Evolutionary conservation across 2,113 vertebrate species (phyloP).

Genomic region (Elanus axillaris): DNA sequence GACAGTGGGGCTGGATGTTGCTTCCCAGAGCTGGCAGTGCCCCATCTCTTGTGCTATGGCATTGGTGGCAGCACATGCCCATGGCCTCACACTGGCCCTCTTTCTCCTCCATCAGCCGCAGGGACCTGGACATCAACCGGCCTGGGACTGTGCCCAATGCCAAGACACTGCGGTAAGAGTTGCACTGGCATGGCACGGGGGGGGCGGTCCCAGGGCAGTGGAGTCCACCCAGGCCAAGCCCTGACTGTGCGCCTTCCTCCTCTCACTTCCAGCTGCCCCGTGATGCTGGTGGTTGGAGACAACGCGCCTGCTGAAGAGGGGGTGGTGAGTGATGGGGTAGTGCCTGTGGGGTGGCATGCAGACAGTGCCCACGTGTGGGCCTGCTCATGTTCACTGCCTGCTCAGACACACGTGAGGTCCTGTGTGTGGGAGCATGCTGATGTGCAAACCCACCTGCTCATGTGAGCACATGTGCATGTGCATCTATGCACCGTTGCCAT

Average conservation of each 20-base stretch:
- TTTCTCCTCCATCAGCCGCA: slow-evolving; percentile 74
- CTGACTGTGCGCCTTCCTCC: neutral
- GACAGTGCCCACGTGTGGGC: fast-evolving
- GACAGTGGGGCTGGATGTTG: fast-evolving
- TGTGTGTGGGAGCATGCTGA: fast-evolving
- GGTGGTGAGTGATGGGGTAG: slow-evolving; percentile 81
- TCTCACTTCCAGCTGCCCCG: slow-evolving; percentile 82
- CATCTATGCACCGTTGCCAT: neutral
- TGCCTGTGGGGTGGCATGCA: neutral
- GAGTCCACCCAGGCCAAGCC: neutral
- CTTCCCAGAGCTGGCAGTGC: neutral
- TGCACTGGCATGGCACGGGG: fast-evolving
- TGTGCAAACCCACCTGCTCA: fast-evolving
- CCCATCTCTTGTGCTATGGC: neutral
- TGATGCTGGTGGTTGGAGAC: slow-evolving; percentile 96
- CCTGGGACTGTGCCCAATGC: slow-evolving; percentile 88
- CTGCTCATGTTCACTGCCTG: neutral
- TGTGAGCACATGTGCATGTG: neutral
- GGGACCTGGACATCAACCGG: slow-evolving; percentile 94
- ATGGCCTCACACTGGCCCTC: neutral
- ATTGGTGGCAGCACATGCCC: neutral
- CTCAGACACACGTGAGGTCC: neutral
- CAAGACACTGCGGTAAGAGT: slow-evolving; percentile 89
- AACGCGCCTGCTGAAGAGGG: slow-evolving; percentile 92
- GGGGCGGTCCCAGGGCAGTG: neutral